Evolutionary conservation across 2,888 invertebrate genomes (phyloP).

Genomic region (Eilema sororculum): DNA sequence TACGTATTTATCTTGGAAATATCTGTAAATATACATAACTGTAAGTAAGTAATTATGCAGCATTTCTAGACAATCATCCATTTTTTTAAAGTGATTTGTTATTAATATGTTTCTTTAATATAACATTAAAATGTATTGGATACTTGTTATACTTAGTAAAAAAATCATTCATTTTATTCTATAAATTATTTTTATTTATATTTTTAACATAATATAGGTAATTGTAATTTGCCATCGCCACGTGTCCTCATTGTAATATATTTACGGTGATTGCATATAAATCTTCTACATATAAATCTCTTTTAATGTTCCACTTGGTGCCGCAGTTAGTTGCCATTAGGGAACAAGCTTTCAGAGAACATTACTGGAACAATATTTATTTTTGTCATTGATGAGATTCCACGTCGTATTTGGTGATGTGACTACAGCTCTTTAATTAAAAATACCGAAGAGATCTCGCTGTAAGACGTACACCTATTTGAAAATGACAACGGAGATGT

Average conservation of each 20-base stretch:
- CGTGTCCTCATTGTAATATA: constrained; percentile 28
- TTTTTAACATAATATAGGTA: too few species aligned
- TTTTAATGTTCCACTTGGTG: constrained; percentile 26
- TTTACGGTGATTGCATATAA: constrained; percentile 7
- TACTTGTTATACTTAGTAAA: too few species aligned
- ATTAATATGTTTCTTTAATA: too few species aligned
- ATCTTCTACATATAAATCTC: constrained; percentile 31
- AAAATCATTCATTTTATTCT: background rate
- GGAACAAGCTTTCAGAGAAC: constrained; percentile 24
- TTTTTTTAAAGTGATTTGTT: too few species aligned
- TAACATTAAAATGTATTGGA: too few species aligned
- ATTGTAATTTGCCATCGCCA: background rate
- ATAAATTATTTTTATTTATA: background rate
- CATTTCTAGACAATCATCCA: too few species aligned
- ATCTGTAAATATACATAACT: too few species aligned
- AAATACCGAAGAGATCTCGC: constrained; percentile 7
- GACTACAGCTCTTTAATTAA: constrained; percentile 26
- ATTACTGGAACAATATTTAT: constrained; percentile 34
- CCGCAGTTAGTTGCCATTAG: constrained; percentile 36
- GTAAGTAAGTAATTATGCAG: too few species aligned
- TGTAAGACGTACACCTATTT: background rate
- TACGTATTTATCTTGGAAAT: too few species aligned
- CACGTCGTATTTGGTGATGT: constrained; percentile 26
- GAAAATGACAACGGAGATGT: background rate
- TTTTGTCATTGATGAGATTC: constrained; percentile 35